Conservation (phyloP, 2,888 invertebrate species). For the Drosophila hamatofila region DNA sequence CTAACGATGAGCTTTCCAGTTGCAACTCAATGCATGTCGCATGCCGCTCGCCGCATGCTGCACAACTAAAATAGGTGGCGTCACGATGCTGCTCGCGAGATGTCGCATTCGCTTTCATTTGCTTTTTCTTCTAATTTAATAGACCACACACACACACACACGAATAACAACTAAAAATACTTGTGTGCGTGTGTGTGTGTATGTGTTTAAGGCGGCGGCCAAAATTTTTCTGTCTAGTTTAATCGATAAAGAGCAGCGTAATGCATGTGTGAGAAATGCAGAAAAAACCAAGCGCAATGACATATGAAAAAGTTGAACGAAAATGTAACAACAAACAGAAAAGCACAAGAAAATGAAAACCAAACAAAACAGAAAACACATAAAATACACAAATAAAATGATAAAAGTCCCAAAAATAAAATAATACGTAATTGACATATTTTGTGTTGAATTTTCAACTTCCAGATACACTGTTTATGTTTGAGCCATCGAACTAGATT, state of each 20-base stretch:
- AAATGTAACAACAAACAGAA: conserved; percentile 7
- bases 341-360: conserved; percentile 15
- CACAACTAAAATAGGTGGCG: conserved; percentile 40
- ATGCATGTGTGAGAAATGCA: conserved; percentile 45
- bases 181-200: conserved; percentile 7
- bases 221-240: conserved; percentile 54
- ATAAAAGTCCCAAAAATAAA: conserved; percentile 22
- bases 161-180: conserved; percentile 45
- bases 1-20: conserved; percentile 39
- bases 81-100: conserved; percentile 16
- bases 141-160: conserved; percentile 32
- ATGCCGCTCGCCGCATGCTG: conserved; percentile 56
- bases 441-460: not conserved
- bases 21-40: conserved; percentile 32
- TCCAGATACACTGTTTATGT: not conserved
- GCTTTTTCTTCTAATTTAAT: conserved; percentile 36
- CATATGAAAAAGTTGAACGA: conserved; percentile 30
- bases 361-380: conserved; percentile 27
- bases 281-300: conserved; percentile 42
- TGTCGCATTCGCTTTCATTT: conserved; percentile 57
- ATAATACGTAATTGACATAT: conserved; percentile 3
- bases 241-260: conserved; percentile 69
- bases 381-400: conserved; percentile 21
- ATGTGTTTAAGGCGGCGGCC: conserved; percentile 48
- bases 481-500: not conserved